Evolutionary conservation across 1,140 invertebrate genomes (phyloP).

Genomic region (Penaeus japonicus): DNA sequence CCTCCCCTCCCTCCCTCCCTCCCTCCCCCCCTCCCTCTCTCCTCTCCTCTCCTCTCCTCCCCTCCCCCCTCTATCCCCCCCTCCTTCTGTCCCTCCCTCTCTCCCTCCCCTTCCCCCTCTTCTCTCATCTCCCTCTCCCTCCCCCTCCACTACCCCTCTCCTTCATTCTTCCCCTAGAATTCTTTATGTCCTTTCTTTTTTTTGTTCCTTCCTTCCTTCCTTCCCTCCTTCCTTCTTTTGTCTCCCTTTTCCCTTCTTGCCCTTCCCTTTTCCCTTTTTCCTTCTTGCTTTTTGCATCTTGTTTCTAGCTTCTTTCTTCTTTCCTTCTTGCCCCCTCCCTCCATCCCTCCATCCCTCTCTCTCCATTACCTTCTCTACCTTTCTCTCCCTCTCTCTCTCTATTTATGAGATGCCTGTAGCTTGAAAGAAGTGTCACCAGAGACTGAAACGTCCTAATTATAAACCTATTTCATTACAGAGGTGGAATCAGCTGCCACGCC

Average conservation of each 20-base stretch:
- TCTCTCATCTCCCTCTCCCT: too few species aligned
- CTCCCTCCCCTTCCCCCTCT: background rate
- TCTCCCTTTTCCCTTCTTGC: background rate
- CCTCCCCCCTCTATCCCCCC: background rate
- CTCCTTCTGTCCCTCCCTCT: background rate
- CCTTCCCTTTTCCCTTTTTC: background rate
- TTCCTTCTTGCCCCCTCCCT: too few species aligned
- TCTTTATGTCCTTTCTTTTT: background rate
- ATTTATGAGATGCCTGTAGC: too few species aligned
- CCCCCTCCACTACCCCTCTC: too few species aligned
- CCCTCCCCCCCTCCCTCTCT: background rate
- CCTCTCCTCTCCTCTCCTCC: background rate
- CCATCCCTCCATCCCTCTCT: too few species aligned
- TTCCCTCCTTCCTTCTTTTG: background rate
- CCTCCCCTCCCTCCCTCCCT: background rate
- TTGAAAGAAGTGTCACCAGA: background rate
- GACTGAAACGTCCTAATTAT: background rate
- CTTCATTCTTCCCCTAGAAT: background rate
- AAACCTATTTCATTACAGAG: conserved; percentile 68
- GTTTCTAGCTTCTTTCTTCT: too few species aligned
- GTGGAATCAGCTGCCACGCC: conserved; percentile 85
- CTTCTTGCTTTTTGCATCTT: too few species aligned
- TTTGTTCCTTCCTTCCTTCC: background rate
- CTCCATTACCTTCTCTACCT: too few species aligned
- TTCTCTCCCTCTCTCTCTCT: too few species aligned